phyloP scores from a whole-genome alignment of 2,113 vertebrate genomes.

The Puffinus mauretanicus region DNA sequence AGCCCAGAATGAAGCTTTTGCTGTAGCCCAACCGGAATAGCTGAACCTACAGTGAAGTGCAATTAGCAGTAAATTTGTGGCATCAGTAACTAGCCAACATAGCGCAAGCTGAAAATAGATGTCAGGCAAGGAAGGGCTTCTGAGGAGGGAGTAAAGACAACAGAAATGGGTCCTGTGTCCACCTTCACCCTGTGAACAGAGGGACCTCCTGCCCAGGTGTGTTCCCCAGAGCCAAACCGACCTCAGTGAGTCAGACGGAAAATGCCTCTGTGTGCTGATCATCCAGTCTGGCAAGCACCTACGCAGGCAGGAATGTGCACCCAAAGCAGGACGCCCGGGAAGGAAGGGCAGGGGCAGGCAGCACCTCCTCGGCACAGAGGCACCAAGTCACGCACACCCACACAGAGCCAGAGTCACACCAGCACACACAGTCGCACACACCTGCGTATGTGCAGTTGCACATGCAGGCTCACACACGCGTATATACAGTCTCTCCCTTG shows the following conservation, averaged over 20 bases:
- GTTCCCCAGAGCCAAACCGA: neutral
- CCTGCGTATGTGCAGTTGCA: neutral
- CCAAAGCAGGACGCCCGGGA: neutral
- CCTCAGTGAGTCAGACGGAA: neutral
- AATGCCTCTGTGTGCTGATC: neutral
- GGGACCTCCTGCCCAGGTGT: neutral
- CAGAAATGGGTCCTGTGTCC: accelerated
- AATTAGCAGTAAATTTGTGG: neutral
- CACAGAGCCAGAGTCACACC: accelerated
- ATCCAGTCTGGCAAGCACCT: neutral
- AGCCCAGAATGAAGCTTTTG: neutral
- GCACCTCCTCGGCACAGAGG: accelerated
- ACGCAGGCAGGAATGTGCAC: neutral
- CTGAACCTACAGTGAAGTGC: neutral
- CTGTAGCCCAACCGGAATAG: accelerated
- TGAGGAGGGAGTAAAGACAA: neutral
- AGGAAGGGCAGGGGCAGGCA: neutral
- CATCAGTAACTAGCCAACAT: neutral
- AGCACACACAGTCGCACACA: neutral
- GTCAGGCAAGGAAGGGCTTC: neutral
- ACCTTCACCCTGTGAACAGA: neutral
- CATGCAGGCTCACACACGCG: too few relatives aligned
- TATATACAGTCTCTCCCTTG: accelerated
- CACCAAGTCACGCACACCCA: neutral
- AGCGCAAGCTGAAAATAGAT: accelerated